Evolutionary conservation across 2,888 invertebrate species (phyloP).

Genomic region (Eupithecia centaureata): DNA sequence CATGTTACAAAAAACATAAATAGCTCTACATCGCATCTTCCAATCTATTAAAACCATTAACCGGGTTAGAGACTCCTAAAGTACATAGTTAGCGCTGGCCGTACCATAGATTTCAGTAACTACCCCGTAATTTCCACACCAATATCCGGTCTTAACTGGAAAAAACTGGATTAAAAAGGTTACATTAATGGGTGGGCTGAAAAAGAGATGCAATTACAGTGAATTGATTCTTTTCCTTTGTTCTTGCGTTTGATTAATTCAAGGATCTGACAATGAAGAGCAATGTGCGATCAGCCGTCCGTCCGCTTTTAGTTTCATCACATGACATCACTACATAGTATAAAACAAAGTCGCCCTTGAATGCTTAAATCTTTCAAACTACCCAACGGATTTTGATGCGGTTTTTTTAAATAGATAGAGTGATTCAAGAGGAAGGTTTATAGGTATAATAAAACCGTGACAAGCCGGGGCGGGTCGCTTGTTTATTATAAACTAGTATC

Average conservation of each 20-base stretch:
- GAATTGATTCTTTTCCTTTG: conserved; percentile 70
- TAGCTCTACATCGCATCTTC: conserved; percentile 59
- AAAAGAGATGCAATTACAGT: conserved; percentile 77
- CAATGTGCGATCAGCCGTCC: neutral
- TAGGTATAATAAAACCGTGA: too few relatives aligned
- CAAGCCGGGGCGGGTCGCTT: too few relatives aligned
- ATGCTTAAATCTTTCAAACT: too few relatives aligned
- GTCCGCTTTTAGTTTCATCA: too few relatives aligned
- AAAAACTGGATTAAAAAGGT: conserved; percentile 77
- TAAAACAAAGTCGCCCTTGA: too few relatives aligned
- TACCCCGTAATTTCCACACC: conserved; percentile 72
- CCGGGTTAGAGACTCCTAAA: conserved; percentile 70
- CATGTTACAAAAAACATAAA: conserved; percentile 50
- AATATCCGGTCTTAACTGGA: conserved; percentile 73
- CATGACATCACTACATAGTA: too few relatives aligned
- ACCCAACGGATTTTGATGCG: too few relatives aligned
- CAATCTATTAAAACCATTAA: conserved; percentile 74
- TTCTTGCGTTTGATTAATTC: conserved; percentile 48
- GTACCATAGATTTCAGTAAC: conserved; percentile 75
- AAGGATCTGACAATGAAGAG: neutral
- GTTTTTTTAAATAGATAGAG: too few relatives aligned
- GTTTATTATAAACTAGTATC: too few relatives aligned
- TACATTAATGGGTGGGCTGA: conserved; percentile 70
- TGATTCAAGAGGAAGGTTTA: too few relatives aligned
- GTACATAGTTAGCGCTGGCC: conserved; percentile 70